Evolutionary conservation across 2,113 vertebrate species (phyloP).

Genomic region (Danio rerio): GRCz12tu NC_133199.1:43952001-43952500

Average conservation of each 20-base stretch:
- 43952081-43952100: not conserved
- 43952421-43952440: not conserved
- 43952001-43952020: slow-evolving; percentile 34
- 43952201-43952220: not conserved
- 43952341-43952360: slow-evolving; percentile 24
- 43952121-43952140: not conserved
- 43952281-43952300: slow-evolving; percentile 39
- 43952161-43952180: not conserved
- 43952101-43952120: not conserved
- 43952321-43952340: slow-evolving; percentile 8
- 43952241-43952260: not conserved
- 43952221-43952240: slow-evolving; percentile 25
- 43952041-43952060: not conserved
- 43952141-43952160: not conserved
- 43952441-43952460: not conserved
- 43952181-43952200: not conserved
- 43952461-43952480: not conserved
- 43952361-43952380: slow-evolving; percentile 11
- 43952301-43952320: slow-evolving; percentile 26
- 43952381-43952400: not conserved
- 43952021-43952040: slow-evolving; percentile 13
- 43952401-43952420: not conserved
- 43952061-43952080: not conserved
- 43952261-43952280: not conserved
- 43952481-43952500: not conserved